Conservation (phyloP, 2,113 vertebrate genomes). For the Anas platyrhynchos region DNA sequence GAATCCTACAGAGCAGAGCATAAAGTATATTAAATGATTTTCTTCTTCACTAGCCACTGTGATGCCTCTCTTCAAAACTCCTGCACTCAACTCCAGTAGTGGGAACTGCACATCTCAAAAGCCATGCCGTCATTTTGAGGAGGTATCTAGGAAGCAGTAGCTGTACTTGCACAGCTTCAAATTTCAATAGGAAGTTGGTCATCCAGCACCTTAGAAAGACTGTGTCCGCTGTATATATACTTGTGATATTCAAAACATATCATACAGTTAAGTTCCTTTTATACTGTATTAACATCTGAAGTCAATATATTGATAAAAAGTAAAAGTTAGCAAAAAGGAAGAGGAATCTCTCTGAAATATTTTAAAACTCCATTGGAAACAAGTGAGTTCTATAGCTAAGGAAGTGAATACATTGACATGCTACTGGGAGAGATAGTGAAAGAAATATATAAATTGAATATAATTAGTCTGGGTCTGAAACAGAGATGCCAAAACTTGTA, state of each 20-base stretch:
- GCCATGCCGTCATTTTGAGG: neutral
- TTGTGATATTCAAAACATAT: neutral
- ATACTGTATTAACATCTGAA: neutral
- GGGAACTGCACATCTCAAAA: neutral
- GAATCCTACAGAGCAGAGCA: accelerated
- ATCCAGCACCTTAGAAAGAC: neutral
- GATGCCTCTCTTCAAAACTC: neutral
- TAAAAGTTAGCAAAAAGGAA: neutral
- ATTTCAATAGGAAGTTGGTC: neutral
- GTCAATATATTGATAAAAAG: constrained; percentile 5
- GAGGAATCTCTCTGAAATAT: neutral
- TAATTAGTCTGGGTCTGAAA: neutral
- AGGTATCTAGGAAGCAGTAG: neutral
- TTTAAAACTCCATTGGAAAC: neutral
- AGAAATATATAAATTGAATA: neutral
- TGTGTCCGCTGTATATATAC: neutral
- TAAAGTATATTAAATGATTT: neutral
- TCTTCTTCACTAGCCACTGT: neutral
- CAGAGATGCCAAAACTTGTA: neutral
- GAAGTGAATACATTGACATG: neutral
- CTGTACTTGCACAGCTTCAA: neutral
- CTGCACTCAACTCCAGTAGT: neutral
- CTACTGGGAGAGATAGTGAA: neutral
- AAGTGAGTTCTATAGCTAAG: neutral
- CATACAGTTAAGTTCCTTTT: neutral